Base-by-base conservation (phyloP, 2,888 invertebrate genomes). In the Ophioninae sp. region DNA sequence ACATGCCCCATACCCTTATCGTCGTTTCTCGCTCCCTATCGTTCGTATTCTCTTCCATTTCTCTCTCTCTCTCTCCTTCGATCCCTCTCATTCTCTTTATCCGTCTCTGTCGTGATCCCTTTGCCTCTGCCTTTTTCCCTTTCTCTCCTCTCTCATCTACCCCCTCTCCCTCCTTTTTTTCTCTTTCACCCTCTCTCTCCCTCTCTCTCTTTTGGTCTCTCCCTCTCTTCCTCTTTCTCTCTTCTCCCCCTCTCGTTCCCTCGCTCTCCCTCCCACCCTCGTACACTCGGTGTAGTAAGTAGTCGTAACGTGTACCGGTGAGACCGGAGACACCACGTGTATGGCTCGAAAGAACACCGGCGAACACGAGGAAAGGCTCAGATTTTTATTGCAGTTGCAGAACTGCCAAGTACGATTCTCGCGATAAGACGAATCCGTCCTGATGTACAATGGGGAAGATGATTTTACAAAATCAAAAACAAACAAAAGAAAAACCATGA, bases 261-360 rank as follows among this genome's bases (percentile, higher is more conserved):
- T 58, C 44, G 39, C 71, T 65, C 64, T 7, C 56, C 3, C 9
- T 73, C 41, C 37, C 72, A 10, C 41, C 61, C 71, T 9, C 30
- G 30, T 61, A 67, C 67, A 41, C 71, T 63, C 39, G 0, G 30
- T 41, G 74, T 74, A 74, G 77, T 84, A 61, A 74, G 41, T 63
- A 58, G 65, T 59, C 6, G 64, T 68, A 51, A 41, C 41, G 64
- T 69, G 74, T 56, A 68, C 77, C 81, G 73, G 69, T 84, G 79
- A 76, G 79, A 74, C 75, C 51, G 13, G 83, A 85, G 85, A 86
- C 86, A 84, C 88, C 88, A 89, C 88, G 88, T 88, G 84, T 69
- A 30, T 30, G 77, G 79, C 82, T 73, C 85, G 85, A 59, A 23
- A 78, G 85, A 74, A 78, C 79, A 83, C 75, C 81, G 85, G 82